phyloP scores from a whole-genome alignment of 2,113 vertebrate species.

The Muscicapa adusta region DNA sequence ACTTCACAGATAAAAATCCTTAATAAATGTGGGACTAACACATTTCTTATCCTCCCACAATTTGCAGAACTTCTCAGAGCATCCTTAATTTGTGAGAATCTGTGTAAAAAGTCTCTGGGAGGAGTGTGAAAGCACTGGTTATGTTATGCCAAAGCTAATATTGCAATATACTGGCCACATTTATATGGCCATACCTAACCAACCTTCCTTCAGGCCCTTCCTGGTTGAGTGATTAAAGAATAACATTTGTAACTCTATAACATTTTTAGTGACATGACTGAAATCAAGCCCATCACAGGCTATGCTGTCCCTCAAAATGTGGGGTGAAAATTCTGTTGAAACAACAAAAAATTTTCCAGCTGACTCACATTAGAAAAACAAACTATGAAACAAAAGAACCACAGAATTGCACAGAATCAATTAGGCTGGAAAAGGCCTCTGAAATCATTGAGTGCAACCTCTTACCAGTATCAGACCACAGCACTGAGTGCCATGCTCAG shows the following conservation, averaged over 20 bases:
- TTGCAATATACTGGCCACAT: background rate
- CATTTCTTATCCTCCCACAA: background rate
- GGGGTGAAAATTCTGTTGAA: background rate
- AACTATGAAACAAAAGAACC: background rate
- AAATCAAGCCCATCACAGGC: background rate
- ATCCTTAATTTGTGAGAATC: background rate
- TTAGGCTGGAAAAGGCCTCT: background rate
- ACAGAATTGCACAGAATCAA: background rate
- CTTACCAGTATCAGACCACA: accelerated
- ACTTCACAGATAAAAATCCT: background rate
- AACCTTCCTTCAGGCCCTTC: background rate
- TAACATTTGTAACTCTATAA: background rate
- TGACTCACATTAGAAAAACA: background rate
- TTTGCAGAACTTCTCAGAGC: background rate
- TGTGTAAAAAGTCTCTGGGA: background rate
- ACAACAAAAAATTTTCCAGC: background rate
- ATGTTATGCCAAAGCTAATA: background rate
- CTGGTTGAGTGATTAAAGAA: background rate
- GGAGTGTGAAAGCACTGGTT: background rate
- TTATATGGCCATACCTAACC: background rate
- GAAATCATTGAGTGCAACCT: background rate
- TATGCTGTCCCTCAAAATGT: background rate
- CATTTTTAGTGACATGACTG: background rate
- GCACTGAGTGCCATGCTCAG: background rate
- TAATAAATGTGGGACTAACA: background rate